Evolutionary conservation across 2,888 invertebrate species (phyloP), one percentile per base, ranked within the genome.

Genomic region (Phania funesta): DNA sequence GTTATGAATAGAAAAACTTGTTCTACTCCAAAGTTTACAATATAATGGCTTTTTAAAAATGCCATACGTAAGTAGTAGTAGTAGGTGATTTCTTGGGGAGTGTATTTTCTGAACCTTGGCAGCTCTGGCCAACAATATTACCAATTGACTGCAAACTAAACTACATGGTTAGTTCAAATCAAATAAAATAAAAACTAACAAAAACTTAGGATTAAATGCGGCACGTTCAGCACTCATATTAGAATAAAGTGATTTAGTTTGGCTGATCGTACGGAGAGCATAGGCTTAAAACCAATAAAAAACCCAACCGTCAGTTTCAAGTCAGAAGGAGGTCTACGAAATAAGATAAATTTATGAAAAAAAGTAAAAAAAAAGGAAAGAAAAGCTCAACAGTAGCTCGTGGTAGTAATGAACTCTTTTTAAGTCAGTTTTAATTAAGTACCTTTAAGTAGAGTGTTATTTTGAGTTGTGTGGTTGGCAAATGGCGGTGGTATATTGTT

Each of bases 361-460:
- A n/a, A n/a, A n/a, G n/a, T 24, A 26, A 24, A 67, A 38, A 35
- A 26, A 8, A 26, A 26, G 56, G 46, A 64, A 35, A 50, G 20
- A 67, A 48, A 60, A 76, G 41, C 38, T 46, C 64, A n/a, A 87
- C 89, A 85, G 89, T 89, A 89, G 89, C 89, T 80, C 67, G 70
- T 86, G 84, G 77, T 86, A 85, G 88, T 89, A 89, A 89, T 88
- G 87, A 88, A 89, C 87, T 86, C 87, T 87, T 85, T 82, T 89
- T 88, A 88, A 88, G 88, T 87, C 88, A 88, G 86, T 87, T 89
- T 89, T 89, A 89, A 89, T 89, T 89, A 89, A 86, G 87, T 86
- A 86, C 83, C 85, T 74, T 77, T 78, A 82, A 74, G 74, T 78
- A 74, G 74, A 82, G 74, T 82, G 77, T 67, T 73, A 74, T 78